Evolutionary conservation across 1,140 invertebrate species (phyloP).

Genomic region (Pollicipes pollicipes): DNA sequence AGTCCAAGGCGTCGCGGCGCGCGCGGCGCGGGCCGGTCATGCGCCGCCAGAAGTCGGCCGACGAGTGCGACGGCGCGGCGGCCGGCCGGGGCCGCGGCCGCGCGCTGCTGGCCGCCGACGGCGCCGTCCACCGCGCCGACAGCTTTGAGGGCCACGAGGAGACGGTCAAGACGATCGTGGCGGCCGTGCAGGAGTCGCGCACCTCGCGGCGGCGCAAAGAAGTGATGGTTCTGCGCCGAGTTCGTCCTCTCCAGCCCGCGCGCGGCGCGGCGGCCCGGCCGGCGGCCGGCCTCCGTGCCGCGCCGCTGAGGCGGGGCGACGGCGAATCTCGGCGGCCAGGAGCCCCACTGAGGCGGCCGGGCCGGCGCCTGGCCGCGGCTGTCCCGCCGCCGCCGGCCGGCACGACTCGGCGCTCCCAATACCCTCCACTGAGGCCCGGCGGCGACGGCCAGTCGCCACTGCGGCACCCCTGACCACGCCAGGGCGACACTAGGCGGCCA

Average conservation of each 20-base stretch:
- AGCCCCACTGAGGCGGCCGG: background rate
- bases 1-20: slow-evolving; percentile 9
- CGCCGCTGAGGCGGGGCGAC: no score
- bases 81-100: no score
- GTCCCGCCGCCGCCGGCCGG: no score
- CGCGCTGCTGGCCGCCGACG: slow-evolving; percentile 23
- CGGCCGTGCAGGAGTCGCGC: slow-evolving; percentile 47
- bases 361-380: no score
- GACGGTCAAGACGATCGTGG: slow-evolving; percentile 46
- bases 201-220: slow-evolving; percentile 8
- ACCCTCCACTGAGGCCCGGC: no score
- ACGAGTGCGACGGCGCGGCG: slow-evolving; percentile 6
- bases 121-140: slow-evolving; percentile 39
- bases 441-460: no score
- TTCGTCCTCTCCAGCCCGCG: background rate
- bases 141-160: slow-evolving; percentile 53
- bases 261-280: no score
- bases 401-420: no score
- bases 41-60: background rate
- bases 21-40: slow-evolving; percentile 10
- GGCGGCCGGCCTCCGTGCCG: no score
- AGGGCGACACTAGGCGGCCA: no score
- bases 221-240: slow-evolving; percentile 3
- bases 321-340: background rate
- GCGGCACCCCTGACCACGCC: no score